Evolutionary conservation across 2,113 vertebrate genomes (phyloP).

Genomic region (Toxotes jaculatrix): DNA sequence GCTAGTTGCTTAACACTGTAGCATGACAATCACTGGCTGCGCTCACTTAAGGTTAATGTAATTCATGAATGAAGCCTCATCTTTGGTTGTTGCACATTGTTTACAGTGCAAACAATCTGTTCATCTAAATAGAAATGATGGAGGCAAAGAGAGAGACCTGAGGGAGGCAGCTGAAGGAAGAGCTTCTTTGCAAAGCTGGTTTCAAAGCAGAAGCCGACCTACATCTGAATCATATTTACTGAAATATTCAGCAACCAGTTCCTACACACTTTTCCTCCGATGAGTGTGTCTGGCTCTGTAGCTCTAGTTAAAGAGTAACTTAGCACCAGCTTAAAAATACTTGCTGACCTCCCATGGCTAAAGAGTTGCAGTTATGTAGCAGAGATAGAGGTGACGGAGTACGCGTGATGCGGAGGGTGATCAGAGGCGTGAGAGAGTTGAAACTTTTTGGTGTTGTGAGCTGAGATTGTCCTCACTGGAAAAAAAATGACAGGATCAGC

Average conservation of each 20-base stretch:
- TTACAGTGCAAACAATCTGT: slow-evolving; percentile 34
- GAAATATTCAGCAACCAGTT: slow-evolving; percentile 31
- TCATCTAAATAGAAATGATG: slow-evolving; percentile 1
- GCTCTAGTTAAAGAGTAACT: slow-evolving; percentile 28
- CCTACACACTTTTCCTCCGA: slow-evolving; percentile 38
- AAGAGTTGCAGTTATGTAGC: slow-evolving; percentile 10
- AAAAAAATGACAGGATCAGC: slow-evolving; percentile 1
- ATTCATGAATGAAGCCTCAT: slow-evolving; percentile 18
- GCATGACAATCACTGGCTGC: not conserved
- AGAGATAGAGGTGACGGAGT: not conserved
- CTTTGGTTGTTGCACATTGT: slow-evolving; percentile 5
- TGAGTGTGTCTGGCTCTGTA: slow-evolving; percentile 24
- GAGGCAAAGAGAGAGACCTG: slow-evolving; percentile 29
- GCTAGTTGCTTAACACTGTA: slow-evolving; percentile 12
- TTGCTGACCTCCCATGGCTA: slow-evolving; percentile 20
- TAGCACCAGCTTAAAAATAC: slow-evolving; percentile 47
- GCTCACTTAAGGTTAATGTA: not conserved
- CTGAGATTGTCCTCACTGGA: not conserved
- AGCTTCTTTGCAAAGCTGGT: slow-evolving; percentile 34
- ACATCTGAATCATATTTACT: slow-evolving; percentile 35
- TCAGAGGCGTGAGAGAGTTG: slow-evolving; percentile 12
- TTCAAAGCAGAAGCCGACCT: slow-evolving; percentile 52
- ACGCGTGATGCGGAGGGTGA: not conserved
- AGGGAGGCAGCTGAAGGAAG: slow-evolving; percentile 43
- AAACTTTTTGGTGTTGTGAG: slow-evolving; percentile 16